phyloP scores from a whole-genome alignment of 2,888 invertebrate genomes.

The Metallyticus violacea region DNA sequence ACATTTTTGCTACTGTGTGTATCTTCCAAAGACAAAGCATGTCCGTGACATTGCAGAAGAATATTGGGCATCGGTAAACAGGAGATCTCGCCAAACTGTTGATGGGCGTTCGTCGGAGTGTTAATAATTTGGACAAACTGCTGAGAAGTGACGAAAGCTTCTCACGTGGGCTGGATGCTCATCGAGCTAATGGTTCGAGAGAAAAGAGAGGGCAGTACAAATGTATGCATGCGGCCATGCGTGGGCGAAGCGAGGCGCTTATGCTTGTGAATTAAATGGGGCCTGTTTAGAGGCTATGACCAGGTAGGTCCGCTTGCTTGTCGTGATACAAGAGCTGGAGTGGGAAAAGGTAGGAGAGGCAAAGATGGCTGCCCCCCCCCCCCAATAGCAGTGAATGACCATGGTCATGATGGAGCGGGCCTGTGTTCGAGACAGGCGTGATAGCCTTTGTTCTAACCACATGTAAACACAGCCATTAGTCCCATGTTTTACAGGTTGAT shows the following conservation, averaged over 20 bases:
- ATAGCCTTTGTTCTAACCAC: not conserved
- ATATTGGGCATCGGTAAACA: no score
- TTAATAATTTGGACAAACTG: no score
- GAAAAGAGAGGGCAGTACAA: not conserved
- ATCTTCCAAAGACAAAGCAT: no score
- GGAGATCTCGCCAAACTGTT: no score
- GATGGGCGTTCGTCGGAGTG: no score
- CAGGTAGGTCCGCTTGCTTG: not conserved
- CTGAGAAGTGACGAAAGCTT: not conserved
- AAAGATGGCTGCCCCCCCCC: not conserved
- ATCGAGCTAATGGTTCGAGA: not conserved
- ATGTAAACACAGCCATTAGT: no score
- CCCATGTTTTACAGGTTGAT: no score
- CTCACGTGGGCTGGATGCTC: not conserved
- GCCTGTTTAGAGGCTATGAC: not conserved
- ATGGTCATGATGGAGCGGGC: not conserved
- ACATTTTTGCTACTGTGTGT: no score
- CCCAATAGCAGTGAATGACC: no score
- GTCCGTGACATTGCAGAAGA: no score
- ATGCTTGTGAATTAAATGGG: not conserved
- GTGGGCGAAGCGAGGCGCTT: not conserved
- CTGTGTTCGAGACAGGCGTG: not conserved
- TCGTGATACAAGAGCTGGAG: no score
- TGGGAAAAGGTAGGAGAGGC: not conserved
- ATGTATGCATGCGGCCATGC: not conserved